Percentiles rank a stretch among this genome's conserved stretches.
Evolutionary conservation across 2,113 vertebrate genomes (phyloP).

Genomic region (Apus apus): DNA sequence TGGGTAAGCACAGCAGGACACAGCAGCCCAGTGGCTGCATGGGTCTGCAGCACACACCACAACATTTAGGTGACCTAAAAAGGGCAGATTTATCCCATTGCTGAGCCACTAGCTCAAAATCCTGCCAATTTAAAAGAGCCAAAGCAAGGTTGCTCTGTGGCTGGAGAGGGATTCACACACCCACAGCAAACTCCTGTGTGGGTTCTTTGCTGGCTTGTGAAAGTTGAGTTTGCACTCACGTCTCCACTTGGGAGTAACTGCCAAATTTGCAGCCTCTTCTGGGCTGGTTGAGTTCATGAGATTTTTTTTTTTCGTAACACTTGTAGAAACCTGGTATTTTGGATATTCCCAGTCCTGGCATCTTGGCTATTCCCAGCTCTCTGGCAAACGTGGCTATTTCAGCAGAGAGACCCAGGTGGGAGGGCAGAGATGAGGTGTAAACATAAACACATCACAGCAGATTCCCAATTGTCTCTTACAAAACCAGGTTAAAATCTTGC

Average conservation of each 20-base stretch:
- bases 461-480: neutral
- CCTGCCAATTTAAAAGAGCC: neutral
- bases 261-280: neutral
- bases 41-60: neutral
- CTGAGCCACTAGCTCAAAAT: neutral
- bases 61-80: neutral
- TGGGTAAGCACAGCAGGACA: neutral
- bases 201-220: too few relatives aligned
- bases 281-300: neutral
- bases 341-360: neutral
- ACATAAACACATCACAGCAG: neutral
- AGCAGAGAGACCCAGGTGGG: neutral
- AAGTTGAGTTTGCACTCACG: neutral
- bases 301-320: neutral
- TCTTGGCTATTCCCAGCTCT: neutral
- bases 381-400: neutral
- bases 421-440: neutral
- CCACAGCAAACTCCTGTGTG: neutral
- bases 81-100: neutral
- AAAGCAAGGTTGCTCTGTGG: neutral
- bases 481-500: neutral
- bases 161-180: neutral
- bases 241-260: neutral
- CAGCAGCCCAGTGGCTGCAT: fast-evolving
- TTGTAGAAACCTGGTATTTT: neutral